Evolutionary conservation across 1,140 invertebrate genomes (phyloP).

Genomic region (Limonius californicus): DNA sequence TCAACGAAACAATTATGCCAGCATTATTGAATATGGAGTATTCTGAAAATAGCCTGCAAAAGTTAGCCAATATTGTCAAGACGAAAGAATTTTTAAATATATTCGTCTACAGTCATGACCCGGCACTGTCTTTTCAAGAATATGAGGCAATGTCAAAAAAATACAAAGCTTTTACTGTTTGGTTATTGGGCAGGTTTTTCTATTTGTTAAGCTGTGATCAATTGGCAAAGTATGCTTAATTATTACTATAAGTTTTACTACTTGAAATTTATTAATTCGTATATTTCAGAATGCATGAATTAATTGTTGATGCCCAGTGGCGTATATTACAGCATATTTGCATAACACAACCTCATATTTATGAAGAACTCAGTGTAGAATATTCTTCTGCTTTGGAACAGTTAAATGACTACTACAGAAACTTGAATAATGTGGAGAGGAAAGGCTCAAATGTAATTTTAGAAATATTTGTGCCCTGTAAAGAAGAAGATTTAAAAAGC

Average conservation of each 20-base stretch:
- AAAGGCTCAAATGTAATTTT: conserved; percentile 31
- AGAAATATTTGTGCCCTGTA: conserved; percentile 48
- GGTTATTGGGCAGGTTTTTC: conserved; percentile 55
- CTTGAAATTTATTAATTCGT: conserved; percentile 14
- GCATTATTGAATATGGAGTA: conserved; percentile 51
- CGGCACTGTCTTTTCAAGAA: conserved; percentile 45
- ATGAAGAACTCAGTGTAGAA: conserved; percentile 48
- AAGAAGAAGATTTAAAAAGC: conserved; percentile 46
- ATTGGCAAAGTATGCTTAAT: conserved; percentile 47
- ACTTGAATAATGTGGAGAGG: conserved; percentile 25
- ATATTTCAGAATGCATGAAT: conserved; percentile 49
- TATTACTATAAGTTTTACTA: conserved; percentile 19
- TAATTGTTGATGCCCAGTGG: conserved; percentile 51
- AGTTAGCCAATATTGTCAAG: conserved; percentile 51
- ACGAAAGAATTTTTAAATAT: conserved; percentile 52
- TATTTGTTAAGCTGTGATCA: conserved; percentile 53
- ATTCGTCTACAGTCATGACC: conserved; percentile 48
- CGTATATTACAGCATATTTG: conserved; percentile 52
- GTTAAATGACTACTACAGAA: conserved; percentile 48
- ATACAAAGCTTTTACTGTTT: conserved; percentile 54
- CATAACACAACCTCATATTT: conserved; percentile 50
- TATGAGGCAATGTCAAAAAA: conserved; percentile 40
- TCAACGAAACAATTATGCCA: conserved; percentile 50
- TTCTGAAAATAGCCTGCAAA: conserved; percentile 49
- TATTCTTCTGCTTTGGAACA: conserved; percentile 48